A percentile compares a stretch with the other conserved stretches of the same genome.
These are phyloP conservation scores for Artibeus jamaicensis DNA, from an alignment of 2,797 vertebrate species.

Conservation along the genomic window DNA sequence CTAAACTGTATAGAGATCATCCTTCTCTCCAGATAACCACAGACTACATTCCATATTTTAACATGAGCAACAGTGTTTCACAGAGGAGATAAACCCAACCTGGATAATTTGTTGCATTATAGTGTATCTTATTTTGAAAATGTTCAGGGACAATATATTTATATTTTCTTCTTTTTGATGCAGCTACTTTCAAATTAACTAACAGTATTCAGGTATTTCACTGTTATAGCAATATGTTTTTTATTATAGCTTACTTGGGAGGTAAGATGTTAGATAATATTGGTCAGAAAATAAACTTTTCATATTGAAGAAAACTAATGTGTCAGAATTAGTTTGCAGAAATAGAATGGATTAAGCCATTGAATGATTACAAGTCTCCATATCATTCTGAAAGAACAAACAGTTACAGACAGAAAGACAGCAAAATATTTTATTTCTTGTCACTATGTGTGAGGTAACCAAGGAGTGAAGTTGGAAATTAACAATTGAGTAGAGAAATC, in stretches of 20 bases:
- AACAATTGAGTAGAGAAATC: neutral
- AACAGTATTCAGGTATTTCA: neutral
- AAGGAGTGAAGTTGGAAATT: slow-evolving; percentile 33
- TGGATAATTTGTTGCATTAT: slow-evolving; percentile 65
- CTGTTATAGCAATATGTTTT: neutral
- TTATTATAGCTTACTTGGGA: neutral
- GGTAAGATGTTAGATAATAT: neutral
- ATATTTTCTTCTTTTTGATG: slow-evolving; percentile 66
- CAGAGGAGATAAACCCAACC: slow-evolving; percentile 58
- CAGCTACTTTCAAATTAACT: slow-evolving; percentile 56
- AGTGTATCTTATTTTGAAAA: slow-evolving; percentile 71
- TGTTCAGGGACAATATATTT: slow-evolving; percentile 66
- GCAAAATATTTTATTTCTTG: neutral
- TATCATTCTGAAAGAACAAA: neutral
- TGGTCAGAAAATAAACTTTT: neutral
- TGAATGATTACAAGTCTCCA: neutral
- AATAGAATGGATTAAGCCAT: neutral
- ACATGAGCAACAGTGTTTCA: slow-evolving; percentile 53
- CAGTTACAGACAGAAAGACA: neutral
- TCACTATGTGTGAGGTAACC: neutral
- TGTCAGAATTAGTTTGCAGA: neutral
- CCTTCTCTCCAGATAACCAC: slow-evolving; percentile 39
- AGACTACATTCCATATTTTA: slow-evolving; percentile 47
- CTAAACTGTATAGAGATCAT: slow-evolving; percentile 38
- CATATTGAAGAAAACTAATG: neutral